Evolutionary conservation across 2,888 invertebrate genomes (phyloP).

Genomic region (Chydorus sphaericus): DNA sequence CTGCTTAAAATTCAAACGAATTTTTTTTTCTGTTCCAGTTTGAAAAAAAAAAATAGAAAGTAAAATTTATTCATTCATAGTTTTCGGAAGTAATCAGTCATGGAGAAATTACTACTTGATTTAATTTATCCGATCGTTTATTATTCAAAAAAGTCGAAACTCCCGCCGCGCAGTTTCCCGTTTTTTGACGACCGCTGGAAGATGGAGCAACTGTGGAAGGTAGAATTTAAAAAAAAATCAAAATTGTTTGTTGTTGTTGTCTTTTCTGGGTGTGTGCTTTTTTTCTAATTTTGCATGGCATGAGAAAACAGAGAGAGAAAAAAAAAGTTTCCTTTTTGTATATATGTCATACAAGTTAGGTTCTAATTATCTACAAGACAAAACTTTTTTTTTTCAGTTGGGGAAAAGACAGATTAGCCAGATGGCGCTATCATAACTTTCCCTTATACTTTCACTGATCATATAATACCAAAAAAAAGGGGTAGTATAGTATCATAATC

Average conservation of each 20-base stretch:
- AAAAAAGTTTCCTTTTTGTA: neutral
- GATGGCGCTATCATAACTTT: neutral
- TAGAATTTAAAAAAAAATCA: neutral
- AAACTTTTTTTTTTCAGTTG: neutral
- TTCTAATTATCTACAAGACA: neutral
- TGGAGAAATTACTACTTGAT: too few species aligned
- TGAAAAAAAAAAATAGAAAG: too few species aligned
- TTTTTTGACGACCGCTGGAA: constrained; percentile 15
- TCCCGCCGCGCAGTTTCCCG: constrained; percentile 13
- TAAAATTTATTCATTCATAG: too few species aligned
- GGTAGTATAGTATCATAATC: too few species aligned
- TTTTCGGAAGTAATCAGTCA: too few species aligned
- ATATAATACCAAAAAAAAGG: neutral
- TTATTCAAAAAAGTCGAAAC: constrained; percentile 10
- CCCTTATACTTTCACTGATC: neutral
- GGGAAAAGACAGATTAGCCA: neutral
- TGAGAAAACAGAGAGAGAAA: neutral
- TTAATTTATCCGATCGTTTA: neutral
- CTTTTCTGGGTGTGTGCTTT: neutral
- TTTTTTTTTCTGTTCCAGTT: neutral
- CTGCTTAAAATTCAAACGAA: neutral
- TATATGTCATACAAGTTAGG: neutral
- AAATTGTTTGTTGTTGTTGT: neutral
- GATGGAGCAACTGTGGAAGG: constrained; percentile 15
- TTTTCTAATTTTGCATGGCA: neutral